These are phyloP conservation scores for Muntiacus reevesi DNA, from an alignment of 2,113 vertebrate species.

Conservation along the genomic window DNA sequence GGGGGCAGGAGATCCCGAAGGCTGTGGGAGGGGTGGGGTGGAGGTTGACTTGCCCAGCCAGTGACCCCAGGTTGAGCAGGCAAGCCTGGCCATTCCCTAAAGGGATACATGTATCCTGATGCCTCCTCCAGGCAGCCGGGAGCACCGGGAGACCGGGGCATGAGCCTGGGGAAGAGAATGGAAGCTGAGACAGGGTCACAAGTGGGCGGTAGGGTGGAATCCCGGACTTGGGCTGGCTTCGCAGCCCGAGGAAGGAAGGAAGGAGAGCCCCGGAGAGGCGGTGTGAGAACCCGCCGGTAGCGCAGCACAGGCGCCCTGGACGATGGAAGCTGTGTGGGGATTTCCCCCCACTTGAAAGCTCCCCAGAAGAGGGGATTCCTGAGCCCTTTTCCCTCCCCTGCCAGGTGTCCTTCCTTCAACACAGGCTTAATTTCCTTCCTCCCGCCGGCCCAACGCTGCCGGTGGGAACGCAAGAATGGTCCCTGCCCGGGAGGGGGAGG, in stretches of 20 bases:
- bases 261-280: background rate
- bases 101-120: background rate
- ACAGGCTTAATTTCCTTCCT: slow-evolving; percentile 63
- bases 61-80: background rate
- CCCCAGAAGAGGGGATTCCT: slow-evolving; percentile 58
- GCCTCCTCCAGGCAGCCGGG: background rate
- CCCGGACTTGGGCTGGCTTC: background rate
- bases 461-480: background rate
- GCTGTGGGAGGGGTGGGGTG: background rate
- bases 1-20: background rate
- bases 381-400: slow-evolving; percentile 28
- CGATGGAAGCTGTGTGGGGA: slow-evolving; percentile 27
- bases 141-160: background rate
- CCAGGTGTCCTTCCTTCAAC: slow-evolving; percentile 71
- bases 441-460: background rate
- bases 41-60: background rate
- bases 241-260: background rate
- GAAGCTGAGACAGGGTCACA: background rate
- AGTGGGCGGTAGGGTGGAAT: background rate
- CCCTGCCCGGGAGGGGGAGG: background rate
- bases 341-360: slow-evolving; percentile 55
- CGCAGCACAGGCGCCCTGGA: background rate
- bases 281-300: background rate
- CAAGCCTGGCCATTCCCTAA: background rate
- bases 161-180: background rate